Conservation (phyloP, 2,113 vertebrate genomes). For the Alectura lathami region DNA sequence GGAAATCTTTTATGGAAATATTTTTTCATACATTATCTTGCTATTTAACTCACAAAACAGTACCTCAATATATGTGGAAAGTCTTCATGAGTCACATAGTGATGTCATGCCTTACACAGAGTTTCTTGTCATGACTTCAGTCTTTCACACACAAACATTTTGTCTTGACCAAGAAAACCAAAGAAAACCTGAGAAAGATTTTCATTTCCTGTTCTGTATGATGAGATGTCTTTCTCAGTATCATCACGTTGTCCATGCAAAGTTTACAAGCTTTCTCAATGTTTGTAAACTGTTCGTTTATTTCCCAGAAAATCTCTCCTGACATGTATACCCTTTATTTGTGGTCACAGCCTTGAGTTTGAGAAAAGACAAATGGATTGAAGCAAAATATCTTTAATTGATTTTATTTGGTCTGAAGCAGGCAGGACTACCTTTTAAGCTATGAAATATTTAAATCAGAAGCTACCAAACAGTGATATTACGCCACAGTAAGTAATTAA, state of each 20-base stretch:
- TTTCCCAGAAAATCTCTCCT: background rate
- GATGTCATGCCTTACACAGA: background rate
- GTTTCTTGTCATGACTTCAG: background rate
- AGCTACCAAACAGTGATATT: background rate
- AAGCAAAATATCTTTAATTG: background rate
- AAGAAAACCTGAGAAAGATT: background rate
- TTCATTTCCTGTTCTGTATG: background rate
- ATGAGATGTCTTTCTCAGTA: background rate
- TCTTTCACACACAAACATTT: background rate
- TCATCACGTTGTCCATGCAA: background rate
- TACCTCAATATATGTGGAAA: background rate
- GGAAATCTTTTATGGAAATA: background rate
- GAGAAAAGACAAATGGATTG: background rate
- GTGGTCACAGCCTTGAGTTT: background rate
- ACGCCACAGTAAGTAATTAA: background rate
- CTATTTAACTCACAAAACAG: background rate
- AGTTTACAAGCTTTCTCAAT: background rate
- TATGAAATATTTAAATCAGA: background rate
- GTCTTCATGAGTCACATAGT: background rate
- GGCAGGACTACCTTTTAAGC: background rate
- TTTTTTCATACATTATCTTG: background rate
- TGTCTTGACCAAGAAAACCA: background rate
- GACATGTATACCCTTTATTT: fast-evolving
- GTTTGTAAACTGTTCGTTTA: background rate
- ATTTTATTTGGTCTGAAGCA: background rate